phyloP scores from a whole-genome alignment of 1,140 invertebrate genomes.

The Brachionus angularis region DNA sequence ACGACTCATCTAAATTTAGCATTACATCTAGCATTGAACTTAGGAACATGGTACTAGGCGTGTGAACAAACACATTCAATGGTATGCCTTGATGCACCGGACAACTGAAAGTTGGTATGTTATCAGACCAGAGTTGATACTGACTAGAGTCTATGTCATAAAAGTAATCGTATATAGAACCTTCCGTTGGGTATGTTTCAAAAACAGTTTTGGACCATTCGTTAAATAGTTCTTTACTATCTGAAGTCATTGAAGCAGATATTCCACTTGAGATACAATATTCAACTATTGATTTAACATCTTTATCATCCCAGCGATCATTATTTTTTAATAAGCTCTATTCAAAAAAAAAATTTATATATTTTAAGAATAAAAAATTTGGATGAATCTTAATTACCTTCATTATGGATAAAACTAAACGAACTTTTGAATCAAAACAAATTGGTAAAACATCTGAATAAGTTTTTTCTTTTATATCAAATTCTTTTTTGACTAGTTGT shows the following conservation, averaged over 20 bases:
- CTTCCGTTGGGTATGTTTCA: slow-evolving; percentile 17
- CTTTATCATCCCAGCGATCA: slow-evolving; percentile 20
- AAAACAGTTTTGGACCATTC: slow-evolving; percentile 19
- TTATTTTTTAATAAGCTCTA: slow-evolving; percentile 25
- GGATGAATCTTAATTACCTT: background rate
- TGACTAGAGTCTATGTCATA: slow-evolving; percentile 54
- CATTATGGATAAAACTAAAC: slow-evolving; percentile 10
- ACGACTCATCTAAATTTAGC: slow-evolving; percentile 53
- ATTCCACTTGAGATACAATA: slow-evolving; percentile 37
- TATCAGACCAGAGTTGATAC: slow-evolving; percentile 54
- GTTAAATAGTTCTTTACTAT: background rate
- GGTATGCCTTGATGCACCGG: slow-evolving; percentile 54
- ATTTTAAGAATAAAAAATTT: background rate
- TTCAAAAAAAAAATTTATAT: background rate
- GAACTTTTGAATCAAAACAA: slow-evolving; percentile 32
- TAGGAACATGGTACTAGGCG: slow-evolving; percentile 52
- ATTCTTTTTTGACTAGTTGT: background rate
- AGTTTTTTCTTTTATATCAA: background rate
- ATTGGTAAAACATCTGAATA: slow-evolving; percentile 12
- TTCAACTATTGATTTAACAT: background rate
- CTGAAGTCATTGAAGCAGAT: slow-evolving; percentile 12
- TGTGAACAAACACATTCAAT: slow-evolving; percentile 55
- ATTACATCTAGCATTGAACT: slow-evolving; percentile 49
- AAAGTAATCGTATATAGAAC: slow-evolving; percentile 49
- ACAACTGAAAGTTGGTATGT: slow-evolving; percentile 53